Percentiles rank a stretch among this genome's conserved stretches.
Evolutionary conservation across 2,113 vertebrate genomes (phyloP).

Genomic region (Gymnarchus niloticus): DNA sequence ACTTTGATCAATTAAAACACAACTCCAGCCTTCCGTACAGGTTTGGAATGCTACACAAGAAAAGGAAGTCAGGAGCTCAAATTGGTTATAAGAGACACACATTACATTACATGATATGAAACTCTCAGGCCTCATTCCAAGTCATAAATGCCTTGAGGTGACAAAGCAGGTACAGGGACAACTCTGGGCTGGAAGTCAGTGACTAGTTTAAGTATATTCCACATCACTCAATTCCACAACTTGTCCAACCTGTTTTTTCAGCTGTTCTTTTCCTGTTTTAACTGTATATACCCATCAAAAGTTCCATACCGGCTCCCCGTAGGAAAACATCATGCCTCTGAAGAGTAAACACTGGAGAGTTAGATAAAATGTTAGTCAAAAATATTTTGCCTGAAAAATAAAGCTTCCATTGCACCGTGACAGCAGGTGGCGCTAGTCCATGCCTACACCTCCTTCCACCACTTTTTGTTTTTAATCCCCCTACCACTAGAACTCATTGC

Average conservation of each 20-base stretch:
- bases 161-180: not conserved
- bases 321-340: not conserved
- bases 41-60: not conserved
- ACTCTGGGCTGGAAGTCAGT: not conserved
- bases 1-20: not conserved
- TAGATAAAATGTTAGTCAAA: not conserved
- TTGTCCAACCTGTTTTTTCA: constrained; percentile 10
- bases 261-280: not conserved
- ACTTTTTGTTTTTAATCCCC: not conserved
- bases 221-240: not conserved
- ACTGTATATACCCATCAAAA: not conserved
- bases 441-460: not conserved
- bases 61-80: not conserved
- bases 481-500: not conserved
- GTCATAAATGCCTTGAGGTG: not conserved
- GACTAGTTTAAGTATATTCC: not conserved
- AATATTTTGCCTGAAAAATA: not conserved
- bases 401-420: not conserved
- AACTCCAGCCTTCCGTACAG: not conserved
- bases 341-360: not conserved
- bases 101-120: not conserved
- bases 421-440: not conserved
- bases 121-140: not conserved
- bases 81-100: not conserved
- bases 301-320: not conserved